Conservation (phyloP, 2,888 invertebrate species). For the Ptilodon capucinus region DNA sequence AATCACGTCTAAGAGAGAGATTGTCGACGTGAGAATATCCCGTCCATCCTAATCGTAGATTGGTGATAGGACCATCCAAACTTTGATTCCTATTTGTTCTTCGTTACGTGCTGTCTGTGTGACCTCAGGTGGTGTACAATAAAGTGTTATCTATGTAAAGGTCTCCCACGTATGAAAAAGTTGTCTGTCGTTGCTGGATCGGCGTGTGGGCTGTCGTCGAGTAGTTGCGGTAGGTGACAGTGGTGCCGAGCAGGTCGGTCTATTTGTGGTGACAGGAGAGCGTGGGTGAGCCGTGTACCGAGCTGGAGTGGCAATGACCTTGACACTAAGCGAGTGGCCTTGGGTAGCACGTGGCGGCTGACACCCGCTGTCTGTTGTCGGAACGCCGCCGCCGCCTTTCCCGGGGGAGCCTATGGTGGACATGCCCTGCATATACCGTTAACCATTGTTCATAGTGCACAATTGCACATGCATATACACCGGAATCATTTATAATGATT, state of each 20-base stretch:
- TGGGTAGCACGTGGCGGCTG: slow-evolving; percentile 83
- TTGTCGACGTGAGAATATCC: too few relatives aligned
- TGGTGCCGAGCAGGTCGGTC: slow-evolving; percentile 74
- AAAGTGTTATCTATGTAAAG: too few relatives aligned
- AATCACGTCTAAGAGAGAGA: too few relatives aligned
- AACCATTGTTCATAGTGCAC: slow-evolving; percentile 26
- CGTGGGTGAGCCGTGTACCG: slow-evolving; percentile 81
- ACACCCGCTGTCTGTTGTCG: slow-evolving; percentile 82
- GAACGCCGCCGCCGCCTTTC: slow-evolving; percentile 82
- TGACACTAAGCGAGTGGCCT: slow-evolving; percentile 83
- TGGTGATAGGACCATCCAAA: too few relatives aligned
- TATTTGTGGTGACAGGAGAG: slow-evolving; percentile 82
- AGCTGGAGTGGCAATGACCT: slow-evolving; percentile 83
- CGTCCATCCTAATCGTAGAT: too few relatives aligned
- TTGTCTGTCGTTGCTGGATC: slow-evolving; percentile 28
- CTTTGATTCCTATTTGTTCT: too few relatives aligned
- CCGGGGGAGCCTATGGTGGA: slow-evolving; percentile 80
- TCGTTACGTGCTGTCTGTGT: too few relatives aligned
- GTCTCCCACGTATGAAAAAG: slow-evolving; percentile 29
- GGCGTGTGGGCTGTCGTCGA: slow-evolving; percentile 46
- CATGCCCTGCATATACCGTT: slow-evolving; percentile 53
- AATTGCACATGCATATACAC: too few relatives aligned
- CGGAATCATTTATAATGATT: too few relatives aligned
- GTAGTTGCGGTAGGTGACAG: slow-evolving; percentile 63
- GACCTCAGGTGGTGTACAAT: too few relatives aligned